Base-by-base conservation (phyloP, 2,888 invertebrate genomes). In the Globia sparganii region DNA sequence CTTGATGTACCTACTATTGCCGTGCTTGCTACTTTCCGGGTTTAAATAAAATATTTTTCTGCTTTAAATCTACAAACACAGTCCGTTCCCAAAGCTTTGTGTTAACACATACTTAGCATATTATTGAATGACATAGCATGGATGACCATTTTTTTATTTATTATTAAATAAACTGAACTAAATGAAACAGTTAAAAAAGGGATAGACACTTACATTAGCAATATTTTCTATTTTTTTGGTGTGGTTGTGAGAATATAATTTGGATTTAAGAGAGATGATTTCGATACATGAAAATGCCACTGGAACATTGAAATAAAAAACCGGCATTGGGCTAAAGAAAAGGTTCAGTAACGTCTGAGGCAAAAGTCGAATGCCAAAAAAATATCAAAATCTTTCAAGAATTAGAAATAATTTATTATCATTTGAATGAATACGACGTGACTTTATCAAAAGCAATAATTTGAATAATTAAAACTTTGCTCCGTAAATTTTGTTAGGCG, bases 401-500 rank as follows among this genome's bases (percentile, higher is more conserved):
- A 43, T 65, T n/a, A 18, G 3, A 58, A 67, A 49, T 49, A 15
- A 81, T 64, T 64, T 58, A 53, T 53, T 58, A 61, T 31, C 67
- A 61, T 40, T 75, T 72, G 46, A 79, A 65, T 58, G 59, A 80
- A 72, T 61, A 78, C 31, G 67, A 49, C 75, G 73, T 72, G 37
- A 80, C 78, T 76, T 28, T 72, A 73, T 62, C 46, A 43, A 84
- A 78, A 79, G 76, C 64, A 68, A 78, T 86, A 68, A 84, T 84
- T 86, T 83, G 84, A 79, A 75, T 84, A 81, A 81, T 84, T 80
- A 77, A 80, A 87, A 87, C 76, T 83, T 87, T 87, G 85, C 86
- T 75, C 61, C 28, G 43, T 65, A 15, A 86, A 85, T 83, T 81
- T 81, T 69, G 72, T 73, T 58, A 87, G 88, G 87, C 87, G 80